Base-by-base conservation (phyloP, 1,140 invertebrate genomes). In the Aphelenchoides fujianensis region DNA sequence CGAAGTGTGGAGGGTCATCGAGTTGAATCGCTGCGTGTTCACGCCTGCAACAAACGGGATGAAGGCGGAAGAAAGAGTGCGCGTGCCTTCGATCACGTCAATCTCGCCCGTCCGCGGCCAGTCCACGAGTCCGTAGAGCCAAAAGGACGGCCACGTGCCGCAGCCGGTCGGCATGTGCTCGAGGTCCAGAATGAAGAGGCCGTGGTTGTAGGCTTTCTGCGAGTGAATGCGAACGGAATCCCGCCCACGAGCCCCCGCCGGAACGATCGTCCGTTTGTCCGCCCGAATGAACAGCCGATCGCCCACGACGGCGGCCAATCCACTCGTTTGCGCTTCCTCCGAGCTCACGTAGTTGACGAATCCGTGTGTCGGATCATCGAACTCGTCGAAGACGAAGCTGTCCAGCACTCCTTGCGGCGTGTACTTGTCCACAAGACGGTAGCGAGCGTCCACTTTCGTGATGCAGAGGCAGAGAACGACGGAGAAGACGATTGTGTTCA, bases 321-420 rank as follows among this genome's bases (percentile, higher is more conserved):
- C 19, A 16, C 12, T 7, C 5, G 27, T 7, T 59, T 59, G 27
- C 27, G 55, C 55, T 5, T 5, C 19, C 23, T 59, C 34, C 23
- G 27, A 5, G 34, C 34, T 32, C 5, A 59, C 19, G 19, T 59
- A 59, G 23, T 59, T 59, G 27, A 59, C 55, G 23, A 7, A 59
- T 32, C 55, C 55, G 23, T 59, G 55, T 7, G 55, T 59, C 55
- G 55, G 55, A 59, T 59, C 55, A 59, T 59, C 55, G 28, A 16
- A 27, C 5, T 27, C 34, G 7, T 30, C 5, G 19, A 59, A 59
- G 55, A 30, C 19, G 19, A 59, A 59, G 5, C 34, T 5, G 19
- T 59, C 55, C 5, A 48, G 41, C 12, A 48, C 12, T 16, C 23
- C 23, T 12, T 48, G 12, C 41, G 41, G 23, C 23, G 12, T 12